Conservation (phyloP, 2,888 invertebrate species). For the Temnothorax ravouxi region DNA sequence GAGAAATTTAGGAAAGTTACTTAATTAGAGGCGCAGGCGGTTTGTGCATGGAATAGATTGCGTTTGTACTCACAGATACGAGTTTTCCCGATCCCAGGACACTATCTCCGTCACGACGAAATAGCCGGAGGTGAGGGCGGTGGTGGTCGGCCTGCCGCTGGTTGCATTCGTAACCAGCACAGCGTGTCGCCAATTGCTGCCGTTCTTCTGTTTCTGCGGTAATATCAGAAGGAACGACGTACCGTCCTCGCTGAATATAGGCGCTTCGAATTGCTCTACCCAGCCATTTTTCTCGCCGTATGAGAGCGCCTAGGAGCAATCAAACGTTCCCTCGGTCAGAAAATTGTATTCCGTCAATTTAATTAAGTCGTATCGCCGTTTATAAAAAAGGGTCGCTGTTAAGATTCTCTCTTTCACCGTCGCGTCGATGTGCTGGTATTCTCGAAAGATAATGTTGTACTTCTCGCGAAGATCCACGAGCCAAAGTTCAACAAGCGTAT, state of each 20-base stretch:
- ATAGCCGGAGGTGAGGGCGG: constrained; percentile 89
- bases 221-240: constrained; percentile 91
- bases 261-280: constrained; percentile 92
- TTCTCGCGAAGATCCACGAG: not conserved
- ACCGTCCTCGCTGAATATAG: constrained; percentile 90
- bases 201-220: constrained; percentile 89
- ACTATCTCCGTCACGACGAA: constrained; percentile 92
- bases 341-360: constrained; percentile 7
- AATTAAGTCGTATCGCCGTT: not conserved
- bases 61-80: constrained; percentile 89
- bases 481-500: not conserved
- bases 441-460: not conserved
- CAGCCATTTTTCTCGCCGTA: constrained; percentile 89
- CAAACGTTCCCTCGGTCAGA: not conserved
- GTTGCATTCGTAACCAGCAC: constrained; percentile 87
- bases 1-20: not conserved
- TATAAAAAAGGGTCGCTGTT: not conserved
- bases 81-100: constrained; percentile 90
- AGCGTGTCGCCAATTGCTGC: constrained; percentile 90
- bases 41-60: not conserved
- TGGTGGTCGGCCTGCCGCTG: constrained; percentile 82
- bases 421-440: not conserved
- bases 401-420: not conserved
- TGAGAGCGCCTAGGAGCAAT: constrained; percentile 77
- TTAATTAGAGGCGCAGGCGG: not conserved